Percentiles rank a stretch among this genome's conserved stretches.
phyloP scores from a whole-genome alignment of 2,888 invertebrate species.

The Papilio demoleus region DNA sequence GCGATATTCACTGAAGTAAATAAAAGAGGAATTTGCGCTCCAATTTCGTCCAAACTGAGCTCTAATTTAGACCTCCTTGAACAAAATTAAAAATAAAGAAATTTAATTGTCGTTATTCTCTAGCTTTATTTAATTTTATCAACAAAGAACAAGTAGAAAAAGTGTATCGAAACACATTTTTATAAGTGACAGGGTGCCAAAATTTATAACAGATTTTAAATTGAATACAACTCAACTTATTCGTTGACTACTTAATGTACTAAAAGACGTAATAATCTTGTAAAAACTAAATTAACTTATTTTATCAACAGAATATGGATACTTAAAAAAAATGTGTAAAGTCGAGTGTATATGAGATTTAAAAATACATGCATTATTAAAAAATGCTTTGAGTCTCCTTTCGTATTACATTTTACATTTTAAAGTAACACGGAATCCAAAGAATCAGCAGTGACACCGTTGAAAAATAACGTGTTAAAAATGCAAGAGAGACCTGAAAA shows the following conservation, averaged over 20 bases:
- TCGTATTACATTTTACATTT: slow-evolving; percentile 19
- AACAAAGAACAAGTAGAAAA: background rate
- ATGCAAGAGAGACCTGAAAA: slow-evolving; percentile 34
- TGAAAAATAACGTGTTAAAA: slow-evolving; percentile 40
- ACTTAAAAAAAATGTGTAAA: background rate
- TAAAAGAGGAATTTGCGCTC: slow-evolving; percentile 5
- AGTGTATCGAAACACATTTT: too few relatives aligned
- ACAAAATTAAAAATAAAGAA: background rate
- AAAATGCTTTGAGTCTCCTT: slow-evolving; percentile 5
- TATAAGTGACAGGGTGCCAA: background rate
- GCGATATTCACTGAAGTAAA: slow-evolving; percentile 5
- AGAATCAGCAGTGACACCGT: slow-evolving; percentile 21
- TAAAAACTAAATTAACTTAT: background rate
- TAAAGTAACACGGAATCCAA: slow-evolving; percentile 16
- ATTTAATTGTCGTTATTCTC: background rate
- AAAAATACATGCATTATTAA: slow-evolving; percentile 2
- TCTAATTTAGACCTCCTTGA: background rate
- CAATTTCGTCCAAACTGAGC: background rate
- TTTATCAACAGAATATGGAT: background rate
- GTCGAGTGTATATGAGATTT: background rate
- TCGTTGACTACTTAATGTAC: too few relatives aligned
- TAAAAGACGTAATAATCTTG: background rate
- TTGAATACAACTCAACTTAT: background rate
- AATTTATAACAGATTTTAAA: background rate
- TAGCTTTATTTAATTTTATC: background rate